Conservation (phyloP, 2,888 invertebrate species). For the Agrotis ipsilon region DNA sequence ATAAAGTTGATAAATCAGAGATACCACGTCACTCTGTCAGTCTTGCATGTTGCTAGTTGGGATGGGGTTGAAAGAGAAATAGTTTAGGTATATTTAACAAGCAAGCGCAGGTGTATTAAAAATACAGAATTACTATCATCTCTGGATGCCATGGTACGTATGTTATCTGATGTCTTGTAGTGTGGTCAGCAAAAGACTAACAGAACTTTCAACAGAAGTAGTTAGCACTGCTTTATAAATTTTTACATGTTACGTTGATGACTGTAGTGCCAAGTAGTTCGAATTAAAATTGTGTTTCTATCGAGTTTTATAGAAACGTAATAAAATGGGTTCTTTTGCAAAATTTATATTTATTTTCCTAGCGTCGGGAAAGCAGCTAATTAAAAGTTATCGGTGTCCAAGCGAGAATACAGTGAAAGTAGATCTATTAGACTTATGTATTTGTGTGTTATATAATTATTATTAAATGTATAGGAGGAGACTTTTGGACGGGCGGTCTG, state of each 20-base stretch:
- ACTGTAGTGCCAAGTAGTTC: neutral
- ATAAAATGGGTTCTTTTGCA: neutral
- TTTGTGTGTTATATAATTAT: neutral
- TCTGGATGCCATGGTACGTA: slow-evolving; percentile 24
- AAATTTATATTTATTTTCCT: neutral
- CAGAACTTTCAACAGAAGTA: neutral
- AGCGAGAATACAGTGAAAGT: neutral
- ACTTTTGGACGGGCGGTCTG: slow-evolving; percentile 96
- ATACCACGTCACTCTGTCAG: neutral
- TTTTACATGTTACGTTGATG: slow-evolving; percentile 9
- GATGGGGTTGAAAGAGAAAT: neutral
- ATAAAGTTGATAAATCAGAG: neutral
- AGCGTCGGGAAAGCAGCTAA: neutral
- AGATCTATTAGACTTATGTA: neutral
- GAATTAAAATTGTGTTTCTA: neutral
- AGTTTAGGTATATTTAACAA: slow-evolving; percentile 31
- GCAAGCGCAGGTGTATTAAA: slow-evolving; percentile 9
- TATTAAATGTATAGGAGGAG: slow-evolving; percentile 88
- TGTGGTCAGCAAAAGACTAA: neutral
- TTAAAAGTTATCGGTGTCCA: neutral
- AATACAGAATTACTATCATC: neutral
- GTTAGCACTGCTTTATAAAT: neutral
- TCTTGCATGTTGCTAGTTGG: neutral
- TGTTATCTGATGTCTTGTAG: neutral
- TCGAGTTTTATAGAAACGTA: neutral